Evolutionary conservation across 1,140 invertebrate species (phyloP).

Genomic region (Mercenaria mercenaria): DNA sequence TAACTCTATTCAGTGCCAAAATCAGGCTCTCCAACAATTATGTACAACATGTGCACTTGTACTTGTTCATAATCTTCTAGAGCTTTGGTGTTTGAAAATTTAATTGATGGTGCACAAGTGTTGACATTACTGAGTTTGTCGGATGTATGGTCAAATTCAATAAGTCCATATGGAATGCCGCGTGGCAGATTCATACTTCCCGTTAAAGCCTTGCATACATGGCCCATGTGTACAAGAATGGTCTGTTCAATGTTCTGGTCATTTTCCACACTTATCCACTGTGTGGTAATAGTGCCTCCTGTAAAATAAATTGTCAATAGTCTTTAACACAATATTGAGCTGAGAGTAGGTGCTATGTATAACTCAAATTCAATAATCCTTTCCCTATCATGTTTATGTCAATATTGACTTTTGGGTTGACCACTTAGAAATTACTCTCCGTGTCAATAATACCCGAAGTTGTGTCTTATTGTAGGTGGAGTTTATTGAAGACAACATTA

Average conservation of each 20-base stretch:
- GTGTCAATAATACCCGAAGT: too few species aligned
- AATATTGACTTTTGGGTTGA: too few species aligned
- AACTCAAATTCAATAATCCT: too few species aligned
- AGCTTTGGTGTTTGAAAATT: constrained; percentile 27
- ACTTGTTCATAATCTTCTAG: constrained; percentile 36
- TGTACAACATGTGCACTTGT: constrained; percentile 29
- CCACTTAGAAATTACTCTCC: too few species aligned
- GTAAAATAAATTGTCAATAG: constrained; percentile 38
- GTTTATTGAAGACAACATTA: too few species aligned
- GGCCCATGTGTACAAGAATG: constrained; percentile 37
- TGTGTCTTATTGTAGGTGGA: too few species aligned
- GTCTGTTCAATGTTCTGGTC: constrained; percentile 10
- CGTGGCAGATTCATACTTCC: constrained; percentile 33
- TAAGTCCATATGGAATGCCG: constrained; percentile 13
- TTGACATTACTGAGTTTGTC: constrained; percentile 18
- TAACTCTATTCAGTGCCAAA: constrained; percentile 24
- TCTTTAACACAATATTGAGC: constrained; percentile 28
- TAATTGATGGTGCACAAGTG: constrained; percentile 28
- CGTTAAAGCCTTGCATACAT: constrained; percentile 28
- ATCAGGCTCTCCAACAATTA: constrained; percentile 21
- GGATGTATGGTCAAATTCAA: constrained; percentile 41
- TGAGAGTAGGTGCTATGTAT: constrained; percentile 15
- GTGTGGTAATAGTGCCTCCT: constrained; percentile 30
- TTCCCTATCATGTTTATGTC: too few species aligned
- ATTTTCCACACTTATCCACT: constrained; percentile 40